Evolutionary conservation across 2,888 invertebrate genomes (phyloP).

Genomic region (Xylophagus ater): DNA sequence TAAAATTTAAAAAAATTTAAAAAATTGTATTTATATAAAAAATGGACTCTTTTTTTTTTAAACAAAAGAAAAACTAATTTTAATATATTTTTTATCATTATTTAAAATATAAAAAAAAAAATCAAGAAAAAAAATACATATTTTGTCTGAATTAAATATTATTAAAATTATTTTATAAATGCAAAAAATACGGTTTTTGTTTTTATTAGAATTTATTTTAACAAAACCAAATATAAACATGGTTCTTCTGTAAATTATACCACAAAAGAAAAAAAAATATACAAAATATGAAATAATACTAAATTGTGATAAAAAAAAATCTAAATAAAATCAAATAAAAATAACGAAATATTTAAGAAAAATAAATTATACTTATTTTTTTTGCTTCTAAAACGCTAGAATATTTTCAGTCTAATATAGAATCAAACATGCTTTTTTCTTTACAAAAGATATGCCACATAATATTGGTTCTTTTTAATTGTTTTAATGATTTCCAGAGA

Average conservation of each 20-base stretch:
- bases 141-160: constrained; percentile 29
- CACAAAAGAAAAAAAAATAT: constrained; percentile 10
- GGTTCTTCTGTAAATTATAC: constrained; percentile 20
- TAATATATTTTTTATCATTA: background rate
- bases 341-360: background rate
- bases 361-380: background rate
- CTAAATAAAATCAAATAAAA: constrained; percentile 7
- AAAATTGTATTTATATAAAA: background rate
- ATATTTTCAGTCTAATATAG: too few relatives aligned
- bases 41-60: too few relatives aligned
- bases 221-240: constrained; percentile 16
- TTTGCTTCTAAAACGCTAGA: background rate
- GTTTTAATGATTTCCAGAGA: constrained; percentile 6
- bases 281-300: too few relatives aligned
- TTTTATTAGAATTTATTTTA: constrained; percentile 6
- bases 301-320: constrained; percentile 1
- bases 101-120: background rate
- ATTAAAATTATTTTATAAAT: constrained; percentile 8
- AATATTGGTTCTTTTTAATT: constrained; percentile 1
- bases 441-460: constrained; percentile 6
- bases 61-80: too few relatives aligned
- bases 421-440: background rate
- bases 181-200: background rate
- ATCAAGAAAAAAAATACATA: constrained; percentile 20
- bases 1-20: constrained; percentile 5